Evolutionary conservation across 2,888 invertebrate genomes (phyloP), one percentile per base, ranked within the genome.

Genomic region (Boloria selene): DNA sequence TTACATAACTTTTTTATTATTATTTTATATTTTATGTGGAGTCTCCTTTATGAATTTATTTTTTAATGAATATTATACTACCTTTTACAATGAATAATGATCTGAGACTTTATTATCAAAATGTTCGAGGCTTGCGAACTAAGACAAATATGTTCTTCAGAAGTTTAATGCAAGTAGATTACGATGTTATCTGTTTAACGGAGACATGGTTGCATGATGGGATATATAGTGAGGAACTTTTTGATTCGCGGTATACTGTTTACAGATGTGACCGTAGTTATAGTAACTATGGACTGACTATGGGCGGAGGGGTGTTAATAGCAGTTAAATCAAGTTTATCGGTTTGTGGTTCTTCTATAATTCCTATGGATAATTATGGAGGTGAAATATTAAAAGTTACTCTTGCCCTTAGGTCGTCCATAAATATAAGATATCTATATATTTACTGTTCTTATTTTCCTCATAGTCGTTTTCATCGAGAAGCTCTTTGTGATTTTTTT

Each of bases 311-410:
- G 14, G 26, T 52, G 52, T 26, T 52, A 14, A 52, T 52, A 26
- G 52, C 14, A 18, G n/a, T 52, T n/a, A 52, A 52, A 52, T 52
- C 52, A 10, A 52, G 22, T 13, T 51, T 51, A 17, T 51, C 13
- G 10, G 51, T 51, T 16, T 51, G 3, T 51, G 13, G 13, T 17
- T 51, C 51, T 18, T 51, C 51, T 18, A 2, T 13, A 4, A 51
- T 51, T 52, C n/a, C 47, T 3, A 47, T 47, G 4, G 13, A 47
- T 14, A 14, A 47, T 13, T 47, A 16, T 47, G 47, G n/a, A 47
- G 47, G 14, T 47, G 47, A 47, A n/a, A 4, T 47, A 4, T 4
- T 16, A 4, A 47, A 47, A 47, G 47, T 47, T 1, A n/a, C 47
- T 14, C 7, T 31, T 7, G 31, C 31, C 7, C 31, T 47, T 47